phyloP scores from a whole-genome alignment of 2,888 invertebrate genomes.

The Metopia argyrocephala region DNA sequence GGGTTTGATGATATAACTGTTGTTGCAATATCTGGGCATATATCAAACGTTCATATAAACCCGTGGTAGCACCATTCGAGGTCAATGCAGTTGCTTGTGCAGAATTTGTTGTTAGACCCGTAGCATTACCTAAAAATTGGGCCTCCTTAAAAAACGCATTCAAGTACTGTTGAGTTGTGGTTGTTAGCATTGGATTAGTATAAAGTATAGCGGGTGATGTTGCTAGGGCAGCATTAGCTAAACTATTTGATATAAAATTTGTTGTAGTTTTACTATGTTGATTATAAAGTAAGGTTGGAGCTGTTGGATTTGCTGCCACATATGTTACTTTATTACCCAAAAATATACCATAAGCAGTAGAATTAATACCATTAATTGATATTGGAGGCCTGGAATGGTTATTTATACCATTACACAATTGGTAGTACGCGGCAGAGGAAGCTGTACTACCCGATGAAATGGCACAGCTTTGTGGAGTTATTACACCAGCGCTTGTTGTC shows the following conservation, averaged over 20 bases:
- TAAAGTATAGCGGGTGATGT: slow-evolving; percentile 66
- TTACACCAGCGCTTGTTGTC: background rate
- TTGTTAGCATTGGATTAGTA: slow-evolving; percentile 68
- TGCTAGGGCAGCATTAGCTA: slow-evolving; percentile 65
- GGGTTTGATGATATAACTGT: slow-evolving; percentile 67
- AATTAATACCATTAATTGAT: slow-evolving; percentile 32
- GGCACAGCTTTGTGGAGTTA: background rate
- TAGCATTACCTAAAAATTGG: slow-evolving; percentile 65
- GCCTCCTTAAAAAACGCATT: slow-evolving; percentile 69
- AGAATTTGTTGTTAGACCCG: slow-evolving; percentile 50
- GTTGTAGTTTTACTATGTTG: slow-evolving; percentile 66
- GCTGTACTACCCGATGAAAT: slow-evolving; percentile 32
- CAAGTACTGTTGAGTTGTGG: slow-evolving; percentile 67
- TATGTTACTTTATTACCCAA: slow-evolving; percentile 67
- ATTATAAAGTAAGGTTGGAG: slow-evolving; percentile 64
- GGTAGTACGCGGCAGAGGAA: slow-evolving; percentile 64
- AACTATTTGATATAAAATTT: slow-evolving; percentile 66
- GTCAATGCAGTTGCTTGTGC: slow-evolving; percentile 48
- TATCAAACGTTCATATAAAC: slow-evolving; percentile 67
- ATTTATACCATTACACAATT: slow-evolving; percentile 63
- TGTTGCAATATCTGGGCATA: slow-evolving; percentile 69
- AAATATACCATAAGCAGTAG: slow-evolving; percentile 64
- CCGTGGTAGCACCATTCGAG: slow-evolving; percentile 52
- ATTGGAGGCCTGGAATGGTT: slow-evolving; percentile 51
- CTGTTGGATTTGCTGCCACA: slow-evolving; percentile 62